Base-by-base conservation (phyloP, 1,140 invertebrate genomes). In the Kradibia gibbosae region DNA sequence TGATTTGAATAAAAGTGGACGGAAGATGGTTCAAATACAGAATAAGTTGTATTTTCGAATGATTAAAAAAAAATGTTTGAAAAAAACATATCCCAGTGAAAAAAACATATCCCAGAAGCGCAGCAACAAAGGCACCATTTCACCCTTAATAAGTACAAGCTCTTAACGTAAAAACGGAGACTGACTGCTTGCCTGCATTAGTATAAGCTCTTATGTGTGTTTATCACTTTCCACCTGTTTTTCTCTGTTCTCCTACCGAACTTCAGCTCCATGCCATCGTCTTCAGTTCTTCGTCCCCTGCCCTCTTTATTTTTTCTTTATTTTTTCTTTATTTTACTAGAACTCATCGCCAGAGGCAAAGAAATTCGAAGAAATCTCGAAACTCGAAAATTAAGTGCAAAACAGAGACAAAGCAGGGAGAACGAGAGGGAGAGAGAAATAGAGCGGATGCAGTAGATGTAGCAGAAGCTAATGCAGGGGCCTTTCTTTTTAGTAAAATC, bases 121-220 rank as follows among this genome's bases (percentile, higher is more conserved):
- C n/a, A n/a, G n/a, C n/a, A n/a, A n/a, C n/a, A n/a, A n/a, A n/a
- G n/a, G n/a, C n/a, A 39, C 22, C 45, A 22, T 10, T 45, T 45
- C 36, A 34, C 77, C 65, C 34, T 55, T 67, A 78, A 72, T 72
- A 79, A 79, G 50, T 50, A 79, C 53, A 39, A 72, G 53, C 53
- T 50, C 55, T 79, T 79, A 72, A 79, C 67, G 72, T 79, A 80
- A 74, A 74, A 80, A 73, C 50, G 50, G 78, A 80, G 70, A 73
- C 36, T 39, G 4, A 36, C 36, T 45, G 65, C 50, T 79, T 39
- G 78, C 36, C 39, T 17, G 71, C 74, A 80, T 80, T 80, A 80
- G 78, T 71, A 80, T 80, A 80, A 55, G 65, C 22, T 65, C 75
- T 67, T 77, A 65, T 25, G 75, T 77, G 31, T 34, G 75, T 42